phyloP scores from a whole-genome alignment of 2,113 vertebrate genomes.

The Acinonyx jubatus region DNA sequence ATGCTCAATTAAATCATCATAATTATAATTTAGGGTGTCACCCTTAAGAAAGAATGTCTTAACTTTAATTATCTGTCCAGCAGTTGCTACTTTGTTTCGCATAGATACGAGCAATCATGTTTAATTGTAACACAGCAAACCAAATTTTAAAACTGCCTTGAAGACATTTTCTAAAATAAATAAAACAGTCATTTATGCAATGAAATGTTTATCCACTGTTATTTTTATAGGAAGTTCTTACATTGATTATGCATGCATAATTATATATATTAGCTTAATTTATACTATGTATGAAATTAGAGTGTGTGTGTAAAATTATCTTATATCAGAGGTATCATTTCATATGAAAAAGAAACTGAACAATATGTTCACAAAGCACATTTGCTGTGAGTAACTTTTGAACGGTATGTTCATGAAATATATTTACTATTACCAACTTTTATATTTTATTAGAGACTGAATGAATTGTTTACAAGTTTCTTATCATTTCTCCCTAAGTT shows the following conservation, averaged over 20 bases:
- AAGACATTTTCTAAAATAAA: conserved; percentile 11
- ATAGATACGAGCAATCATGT: conserved; percentile 36
- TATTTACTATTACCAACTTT: background rate
- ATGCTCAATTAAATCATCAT: conserved; percentile 60
- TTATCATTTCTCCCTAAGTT: background rate
- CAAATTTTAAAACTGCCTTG: conserved; percentile 11
- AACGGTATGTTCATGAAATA: background rate
- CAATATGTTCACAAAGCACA: background rate
- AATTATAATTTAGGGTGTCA: conserved; percentile 32
- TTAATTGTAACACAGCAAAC: conserved; percentile 44
- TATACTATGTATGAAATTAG: background rate
- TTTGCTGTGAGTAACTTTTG: background rate
- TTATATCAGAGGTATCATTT: background rate
- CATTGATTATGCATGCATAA: background rate
- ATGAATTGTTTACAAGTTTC: background rate
- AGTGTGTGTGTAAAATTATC: background rate
- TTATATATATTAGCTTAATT: background rate
- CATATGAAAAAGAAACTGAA: background rate
- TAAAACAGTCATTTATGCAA: background rate
- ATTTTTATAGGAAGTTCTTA: background rate
- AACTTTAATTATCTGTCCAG: conserved; percentile 47
- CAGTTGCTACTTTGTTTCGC: conserved; percentile 31
- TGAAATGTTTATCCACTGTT: background rate
- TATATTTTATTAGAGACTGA: background rate
- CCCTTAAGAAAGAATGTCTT: conserved; percentile 45